phyloP scores from a whole-genome alignment of 1,140 invertebrate species.

The Apis cerana region DNA sequence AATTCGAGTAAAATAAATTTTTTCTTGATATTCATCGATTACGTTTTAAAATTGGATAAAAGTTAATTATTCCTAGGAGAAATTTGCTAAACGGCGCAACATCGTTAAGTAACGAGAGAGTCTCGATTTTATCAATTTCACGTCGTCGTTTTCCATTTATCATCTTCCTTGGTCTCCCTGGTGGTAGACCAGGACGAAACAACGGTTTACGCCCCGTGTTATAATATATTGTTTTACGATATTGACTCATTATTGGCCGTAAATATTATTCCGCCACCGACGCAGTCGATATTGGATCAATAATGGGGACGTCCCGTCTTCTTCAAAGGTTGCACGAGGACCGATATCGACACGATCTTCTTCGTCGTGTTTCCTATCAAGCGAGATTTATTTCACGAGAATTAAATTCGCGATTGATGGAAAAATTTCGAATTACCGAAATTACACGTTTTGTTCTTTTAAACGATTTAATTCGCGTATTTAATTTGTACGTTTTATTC shows the following conservation, averaged over 20 bases:
- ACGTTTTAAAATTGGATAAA: too few relatives aligned
- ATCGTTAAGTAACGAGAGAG: neutral
- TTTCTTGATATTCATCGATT: too few relatives aligned
- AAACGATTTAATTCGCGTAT: too few relatives aligned
- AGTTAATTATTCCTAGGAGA: too few relatives aligned
- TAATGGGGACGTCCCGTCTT: neutral
- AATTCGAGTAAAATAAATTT: too few relatives aligned
- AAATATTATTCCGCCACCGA: constrained; percentile 32
- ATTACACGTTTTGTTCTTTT: too few relatives aligned
- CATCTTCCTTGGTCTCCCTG: neutral
- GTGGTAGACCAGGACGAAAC: neutral
- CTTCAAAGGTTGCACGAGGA: neutral
- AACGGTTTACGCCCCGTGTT: constrained; percentile 4
- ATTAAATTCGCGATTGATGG: neutral
- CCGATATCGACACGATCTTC: constrained; percentile 22
- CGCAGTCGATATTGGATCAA: constrained; percentile 14
- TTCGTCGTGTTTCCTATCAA: too few relatives aligned
- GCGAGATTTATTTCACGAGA: neutral
- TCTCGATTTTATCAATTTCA: constrained; percentile 3
- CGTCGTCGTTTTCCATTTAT: neutral
- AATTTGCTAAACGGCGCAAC: neutral
- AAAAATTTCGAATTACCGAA: neutral
- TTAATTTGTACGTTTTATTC: too few relatives aligned
- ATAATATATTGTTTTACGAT: constrained; percentile 28
- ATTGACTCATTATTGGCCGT: constrained; percentile 33